Percentiles rank a stretch among this genome's conserved stretches.
These are phyloP conservation scores for Microplitis demolitor DNA, from an alignment of 1,140 invertebrate genomes.

Conservation along the genomic window DNA sequence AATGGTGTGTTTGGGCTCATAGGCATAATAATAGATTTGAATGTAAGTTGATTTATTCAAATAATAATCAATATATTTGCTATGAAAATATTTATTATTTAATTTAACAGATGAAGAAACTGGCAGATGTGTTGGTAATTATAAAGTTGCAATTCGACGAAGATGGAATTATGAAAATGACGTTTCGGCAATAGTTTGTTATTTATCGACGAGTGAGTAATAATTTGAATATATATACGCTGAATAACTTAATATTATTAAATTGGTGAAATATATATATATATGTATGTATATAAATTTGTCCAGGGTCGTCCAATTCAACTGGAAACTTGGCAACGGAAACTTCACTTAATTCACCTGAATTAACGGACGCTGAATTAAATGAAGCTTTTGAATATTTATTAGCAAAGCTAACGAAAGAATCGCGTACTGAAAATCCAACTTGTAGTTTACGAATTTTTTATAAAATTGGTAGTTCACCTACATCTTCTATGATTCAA, in stretches of 20 bases:
- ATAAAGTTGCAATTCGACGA: slow-evolving; percentile 78
- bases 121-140: slow-evolving; percentile 79
- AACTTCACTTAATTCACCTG: slow-evolving; percentile 62
- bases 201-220: slow-evolving; percentile 72
- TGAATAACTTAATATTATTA: not conserved
- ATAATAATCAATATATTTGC: not conserved
- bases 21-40: slow-evolving; percentile 84
- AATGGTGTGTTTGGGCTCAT: slow-evolving; percentile 92
- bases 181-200: slow-evolving; percentile 81
- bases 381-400: slow-evolving; percentile 74
- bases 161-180: slow-evolving; percentile 89
- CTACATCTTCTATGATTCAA: slow-evolving; percentile 63
- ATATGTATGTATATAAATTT: slow-evolving; percentile 12
- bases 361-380: slow-evolving; percentile 67
- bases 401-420: slow-evolving; percentile 73
- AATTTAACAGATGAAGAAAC: slow-evolving; percentile 81
- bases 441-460: slow-evolving; percentile 76
- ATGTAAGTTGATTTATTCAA: slow-evolving; percentile 66
- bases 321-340: slow-evolving; percentile 68
- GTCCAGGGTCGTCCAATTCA: slow-evolving; percentile 67
- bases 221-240: slow-evolving; percentile 14
- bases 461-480: slow-evolving; percentile 70
- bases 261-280: not conserved
- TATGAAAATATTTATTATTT: not conserved
- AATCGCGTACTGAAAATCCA: slow-evolving; percentile 65